Percentiles rank a stretch among this genome's conserved stretches.
Evolutionary conservation across 2,888 invertebrate genomes (phyloP).

Genomic region (Melinaea marsaeus): DNA sequence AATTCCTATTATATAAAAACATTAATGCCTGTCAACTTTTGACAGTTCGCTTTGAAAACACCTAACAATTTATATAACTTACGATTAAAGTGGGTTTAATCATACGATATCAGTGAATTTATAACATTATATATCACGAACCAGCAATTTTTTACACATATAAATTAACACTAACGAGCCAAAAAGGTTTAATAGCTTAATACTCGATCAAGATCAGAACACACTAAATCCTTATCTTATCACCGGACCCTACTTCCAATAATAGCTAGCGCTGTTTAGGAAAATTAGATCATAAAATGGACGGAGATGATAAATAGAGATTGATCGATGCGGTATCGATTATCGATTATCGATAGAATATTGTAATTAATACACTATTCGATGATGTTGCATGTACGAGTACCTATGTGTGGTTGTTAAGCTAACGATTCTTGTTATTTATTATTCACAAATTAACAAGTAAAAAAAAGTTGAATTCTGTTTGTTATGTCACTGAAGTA

Average conservation of each 20-base stretch:
- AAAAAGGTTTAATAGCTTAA: conserved; percentile 23
- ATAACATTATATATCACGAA: not conserved
- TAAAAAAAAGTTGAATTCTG: no score
- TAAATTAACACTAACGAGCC: conserved; percentile 8
- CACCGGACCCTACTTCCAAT: conserved; percentile 46
- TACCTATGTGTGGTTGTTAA: conserved; percentile 16
- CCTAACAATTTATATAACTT: no score
- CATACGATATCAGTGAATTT: not conserved
- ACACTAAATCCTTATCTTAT: conserved; percentile 51
- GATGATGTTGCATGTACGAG: not conserved
- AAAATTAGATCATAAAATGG: conserved; percentile 47
- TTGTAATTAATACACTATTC: conserved; percentile 22
- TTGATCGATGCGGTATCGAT: conserved; percentile 41
- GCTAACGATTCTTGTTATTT: not conserved
- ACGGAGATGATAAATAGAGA: conserved; percentile 52
- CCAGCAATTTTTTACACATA: not conserved
- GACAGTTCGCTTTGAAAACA: no score
- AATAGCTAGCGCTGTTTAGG: conserved; percentile 46
- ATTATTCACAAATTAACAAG: no score
- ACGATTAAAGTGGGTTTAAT: no score
- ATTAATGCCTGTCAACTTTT: no score
- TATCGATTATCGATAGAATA: conserved; percentile 39
- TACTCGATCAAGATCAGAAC: conserved; percentile 22
- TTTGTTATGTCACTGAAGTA: no score
- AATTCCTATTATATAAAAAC: no score